Evolutionary conservation across 2,113 vertebrate genomes (phyloP).

Genomic region (Pantherophis guttatus): DNA sequence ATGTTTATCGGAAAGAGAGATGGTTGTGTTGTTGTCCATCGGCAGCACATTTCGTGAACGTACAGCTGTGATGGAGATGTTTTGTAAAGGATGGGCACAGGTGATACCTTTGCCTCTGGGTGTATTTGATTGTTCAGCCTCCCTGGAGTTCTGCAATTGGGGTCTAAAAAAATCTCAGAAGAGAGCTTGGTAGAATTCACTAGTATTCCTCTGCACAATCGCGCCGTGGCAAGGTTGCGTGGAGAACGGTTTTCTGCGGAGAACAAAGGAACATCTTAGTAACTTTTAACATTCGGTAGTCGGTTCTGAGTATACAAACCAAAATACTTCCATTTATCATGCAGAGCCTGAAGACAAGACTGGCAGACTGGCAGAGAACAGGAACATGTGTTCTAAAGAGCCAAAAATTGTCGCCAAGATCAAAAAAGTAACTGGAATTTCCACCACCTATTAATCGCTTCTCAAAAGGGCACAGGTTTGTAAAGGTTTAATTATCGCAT

Average conservation of each 20-base stretch:
- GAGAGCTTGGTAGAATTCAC: not conserved
- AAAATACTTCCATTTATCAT: not conserved
- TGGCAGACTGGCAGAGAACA: not conserved
- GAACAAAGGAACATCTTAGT: not conserved
- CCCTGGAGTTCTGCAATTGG: constrained; percentile 26
- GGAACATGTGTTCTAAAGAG: not conserved
- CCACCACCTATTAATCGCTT: not conserved
- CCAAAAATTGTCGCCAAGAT: not conserved
- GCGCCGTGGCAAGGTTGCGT: not conserved
- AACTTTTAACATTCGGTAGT: not conserved
- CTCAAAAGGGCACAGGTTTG: not conserved
- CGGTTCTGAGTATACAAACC: not conserved
- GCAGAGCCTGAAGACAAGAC: constrained; percentile 3
- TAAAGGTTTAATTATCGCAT: not conserved
- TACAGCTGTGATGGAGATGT: constrained; percentile 7
- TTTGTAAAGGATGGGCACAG: constrained; percentile 23
- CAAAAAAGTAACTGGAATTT: not conserved
- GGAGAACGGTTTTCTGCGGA: not conserved
- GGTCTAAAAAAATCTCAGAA: constrained; percentile 15
- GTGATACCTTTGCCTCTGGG: constrained; percentile 26
- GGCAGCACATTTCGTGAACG: not conserved
- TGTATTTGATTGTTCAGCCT: constrained; percentile 6
- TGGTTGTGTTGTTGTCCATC: not conserved
- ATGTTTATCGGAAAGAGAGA: constrained; percentile 10
- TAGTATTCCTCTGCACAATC: not conserved